These are phyloP conservation scores for Phymanthus crucifer DNA, from an alignment of 92 coral and sea anemone species.

Conservation along the genomic window DNA sequence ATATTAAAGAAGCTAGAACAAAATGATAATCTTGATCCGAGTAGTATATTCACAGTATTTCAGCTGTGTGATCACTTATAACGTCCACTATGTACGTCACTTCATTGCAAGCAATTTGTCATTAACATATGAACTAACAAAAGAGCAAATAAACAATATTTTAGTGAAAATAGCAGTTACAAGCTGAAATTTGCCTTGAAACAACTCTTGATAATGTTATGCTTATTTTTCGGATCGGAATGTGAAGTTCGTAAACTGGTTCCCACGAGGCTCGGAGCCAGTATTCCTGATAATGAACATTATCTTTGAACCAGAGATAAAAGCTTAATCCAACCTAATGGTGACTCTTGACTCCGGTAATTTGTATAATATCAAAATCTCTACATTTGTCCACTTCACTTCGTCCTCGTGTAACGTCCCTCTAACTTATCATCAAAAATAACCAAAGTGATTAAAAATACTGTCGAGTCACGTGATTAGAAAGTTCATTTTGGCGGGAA, in stretches of 20 bases:
- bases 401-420: not conserved
- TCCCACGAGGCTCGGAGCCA: constrained; percentile 6
- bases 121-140: too few species aligned
- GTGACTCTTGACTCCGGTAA: constrained; percentile 2
- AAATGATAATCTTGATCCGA: too few species aligned
- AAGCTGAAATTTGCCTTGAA: too few species aligned
- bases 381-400: not conserved
- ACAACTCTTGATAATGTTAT: not conserved
- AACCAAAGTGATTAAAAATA: too few species aligned
- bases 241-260: not conserved
- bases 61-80: too few species aligned
- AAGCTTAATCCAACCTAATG: constrained; percentile 8
- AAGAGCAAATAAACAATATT: too few species aligned
- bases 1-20: too few species aligned
- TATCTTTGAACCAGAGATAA: constrained; percentile 2
- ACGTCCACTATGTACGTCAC: too few species aligned
- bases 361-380: not conserved
- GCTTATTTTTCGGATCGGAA: not conserved
- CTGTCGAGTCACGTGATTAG: not conserved
- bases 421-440: too few species aligned
- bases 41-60: too few species aligned
- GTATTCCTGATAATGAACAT: not conserved
- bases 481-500: not conserved
- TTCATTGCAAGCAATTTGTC: too few species aligned
- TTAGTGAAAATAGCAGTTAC: too few species aligned